phyloP scores from a whole-genome alignment of 2,113 vertebrate species.

The Seriola rivoliana region DNA sequence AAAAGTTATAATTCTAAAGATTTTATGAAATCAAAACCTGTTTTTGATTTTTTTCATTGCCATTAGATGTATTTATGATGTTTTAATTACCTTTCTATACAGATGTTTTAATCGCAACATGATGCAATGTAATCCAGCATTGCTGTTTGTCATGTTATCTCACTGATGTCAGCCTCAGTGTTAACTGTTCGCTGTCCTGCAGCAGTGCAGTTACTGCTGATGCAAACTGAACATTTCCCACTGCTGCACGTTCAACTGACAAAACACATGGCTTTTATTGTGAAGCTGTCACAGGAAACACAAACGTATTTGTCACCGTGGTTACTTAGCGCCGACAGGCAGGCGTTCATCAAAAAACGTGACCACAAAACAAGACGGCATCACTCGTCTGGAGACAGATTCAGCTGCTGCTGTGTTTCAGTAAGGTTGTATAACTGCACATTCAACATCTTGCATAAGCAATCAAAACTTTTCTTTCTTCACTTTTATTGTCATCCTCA shows the following conservation, averaged over 20 bases:
- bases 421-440: background rate
- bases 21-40: background rate
- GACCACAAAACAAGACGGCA: background rate
- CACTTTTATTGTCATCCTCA: slow-evolving; percentile 7
- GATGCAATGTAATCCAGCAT: background rate
- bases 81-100: background rate
- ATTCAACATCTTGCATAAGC: background rate
- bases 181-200: background rate
- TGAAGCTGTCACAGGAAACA: background rate
- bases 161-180: background rate
- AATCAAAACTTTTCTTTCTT: background rate
- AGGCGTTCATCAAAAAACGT: background rate
- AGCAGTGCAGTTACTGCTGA: background rate
- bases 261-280: background rate
- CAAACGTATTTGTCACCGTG: background rate
- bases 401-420: background rate
- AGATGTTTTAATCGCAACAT: background rate
- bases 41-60: no score
- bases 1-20: background rate
- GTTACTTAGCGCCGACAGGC: background rate
- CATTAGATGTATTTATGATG: no score
- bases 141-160: background rate
- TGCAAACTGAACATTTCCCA: background rate
- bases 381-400: background rate
- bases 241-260: background rate